Base-by-base conservation (phyloP, 2,113 vertebrate species). In the Thamnaconus septentrionalis region DNA sequence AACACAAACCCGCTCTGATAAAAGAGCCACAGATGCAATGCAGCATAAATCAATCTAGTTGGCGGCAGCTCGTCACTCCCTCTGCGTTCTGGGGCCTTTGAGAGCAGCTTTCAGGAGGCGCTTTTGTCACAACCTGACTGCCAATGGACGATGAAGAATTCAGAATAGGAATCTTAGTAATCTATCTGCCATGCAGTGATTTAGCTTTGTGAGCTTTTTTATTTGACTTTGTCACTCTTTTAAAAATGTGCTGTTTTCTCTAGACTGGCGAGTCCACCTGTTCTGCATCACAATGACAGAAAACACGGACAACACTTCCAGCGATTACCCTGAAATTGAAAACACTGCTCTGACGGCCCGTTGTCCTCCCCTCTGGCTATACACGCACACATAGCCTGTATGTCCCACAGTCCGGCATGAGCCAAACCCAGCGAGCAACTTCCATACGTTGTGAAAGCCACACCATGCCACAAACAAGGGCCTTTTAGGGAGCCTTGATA, bases 391-490 rank as follows among this genome's bases (percentile, higher is more conserved):
- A 40, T 50, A 46, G 58, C 3, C 61, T 69, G 18, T 31, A 31
- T 31, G 18, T 31, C 18, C 18, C 18, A 76, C 75, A 75, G 41
- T 64, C 9, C 45, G 42, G 56, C 61, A 64, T 64, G 39, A 68
- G 53, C 84, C 57, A 52, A 75, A 76, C 71, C 11, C 64, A 56
- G 64, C 85, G 61, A 72, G 81, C 59, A 78, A 2, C 40, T 88
- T 90, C 86, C 72, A 61, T 8, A 12, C 77, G 74, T 59, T 82
- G 75, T 82, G 66, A 41, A 62, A 40, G 55, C 71, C 6, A 6
- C 48, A 8, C 10, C 49, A 55, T 51, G 7, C 56, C 63, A 68
- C 54, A 54, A 55, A 31, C 18, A 31, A 2, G 48, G 9, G 45
- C 59, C 31, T 71, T 76, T 88, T 81, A 70, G 80, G 56, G 73